Evolutionary conservation across 2,797 vertebrate genomes (phyloP), one percentile per base, ranked within the genome.

Genomic region (Myiotriccus ornatus): DNA sequence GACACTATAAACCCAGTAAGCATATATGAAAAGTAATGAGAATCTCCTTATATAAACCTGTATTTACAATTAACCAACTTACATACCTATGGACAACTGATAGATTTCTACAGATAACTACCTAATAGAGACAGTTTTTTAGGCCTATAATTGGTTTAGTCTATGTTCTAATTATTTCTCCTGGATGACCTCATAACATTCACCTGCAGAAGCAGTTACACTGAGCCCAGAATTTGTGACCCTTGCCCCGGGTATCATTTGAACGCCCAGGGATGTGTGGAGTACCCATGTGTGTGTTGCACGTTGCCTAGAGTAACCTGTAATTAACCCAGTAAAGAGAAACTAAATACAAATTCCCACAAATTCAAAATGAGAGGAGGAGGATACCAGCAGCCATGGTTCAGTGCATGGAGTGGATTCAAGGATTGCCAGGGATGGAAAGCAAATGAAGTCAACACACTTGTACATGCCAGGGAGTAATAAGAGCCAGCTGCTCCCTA

Each of bases 231-330:
- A 81, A 67, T 8, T 7, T 70, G 14, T 44, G 20, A 5, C 3
- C 5, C 4, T 75, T 78, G 27, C 32, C 37, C 34, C 39, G 15
- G 6, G 20, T 52, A 44, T 71, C 11, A 21, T 5, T 63, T 2
- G 8, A 32, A 70, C 53, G 6, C 22, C 16, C 6, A 25, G 25
- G n/a, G 18, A 41, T 30, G 12, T 55, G 22, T 15, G 25, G 9
- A 59, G 20, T 34, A 64, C 7, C 37, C 9, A 6, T 22, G 6
- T 14, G 9, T 24, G 10, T 0, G 0, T 3, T 65, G 34, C 12
- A 39, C 4, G 1, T 19, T 71, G 9, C 30, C 35, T 34, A 52
- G 7, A 79, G 12, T 8, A 65, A 65, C 4, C 11, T 47, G 7
- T 28, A 44, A 39, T 63, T 89, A 32, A 6, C 34, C 7, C 34